Evolutionary conservation across 1,140 invertebrate species (phyloP).

Genomic region (Nymphalis io): DNA sequence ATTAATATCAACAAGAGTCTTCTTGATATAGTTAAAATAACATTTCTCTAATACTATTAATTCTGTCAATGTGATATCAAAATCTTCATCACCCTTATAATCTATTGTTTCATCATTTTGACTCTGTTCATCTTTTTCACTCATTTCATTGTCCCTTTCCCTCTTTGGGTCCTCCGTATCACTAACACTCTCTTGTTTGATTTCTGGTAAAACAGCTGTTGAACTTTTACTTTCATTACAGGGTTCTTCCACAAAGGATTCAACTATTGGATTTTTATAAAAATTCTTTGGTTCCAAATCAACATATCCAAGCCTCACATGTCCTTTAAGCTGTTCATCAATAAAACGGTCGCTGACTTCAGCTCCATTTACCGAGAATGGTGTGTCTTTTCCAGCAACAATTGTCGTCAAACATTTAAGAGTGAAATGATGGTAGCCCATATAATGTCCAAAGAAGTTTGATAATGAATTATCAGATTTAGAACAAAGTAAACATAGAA

Average conservation of each 20-base stretch:
- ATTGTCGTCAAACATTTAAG: conserved; percentile 67
- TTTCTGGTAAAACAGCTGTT: conserved; percentile 44
- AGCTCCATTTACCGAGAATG: conserved; percentile 66
- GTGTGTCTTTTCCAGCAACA: conserved; percentile 65
- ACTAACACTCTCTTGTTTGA: conserved; percentile 63
- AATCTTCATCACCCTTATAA: conserved; percentile 71
- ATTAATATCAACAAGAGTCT: conserved; percentile 53
- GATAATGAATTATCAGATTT: conserved; percentile 54
- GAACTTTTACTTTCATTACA: conserved; percentile 20
- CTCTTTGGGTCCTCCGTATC: conserved; percentile 37
- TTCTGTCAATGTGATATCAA: conserved; percentile 73
- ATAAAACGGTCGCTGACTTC: conserved; percentile 68
- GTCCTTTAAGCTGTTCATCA: conserved; percentile 55
- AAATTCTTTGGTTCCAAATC: conserved; percentile 46
- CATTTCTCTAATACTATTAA: conserved; percentile 64
- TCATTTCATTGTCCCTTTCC: conserved; percentile 33
- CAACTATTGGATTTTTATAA: not conserved
- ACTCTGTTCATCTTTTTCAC: conserved; percentile 41
- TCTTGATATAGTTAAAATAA: conserved; percentile 68
- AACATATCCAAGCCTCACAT: conserved; percentile 59
- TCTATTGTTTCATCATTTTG: conserved; percentile 46
- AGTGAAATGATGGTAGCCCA: conserved; percentile 75
- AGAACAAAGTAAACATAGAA: conserved; percentile 65
- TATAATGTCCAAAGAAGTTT: conserved; percentile 71
- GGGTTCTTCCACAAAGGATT: conserved; percentile 13